Evolutionary conservation across 2,888 invertebrate genomes (phyloP).

Genomic region (Iphiclides podalirius): DNA sequence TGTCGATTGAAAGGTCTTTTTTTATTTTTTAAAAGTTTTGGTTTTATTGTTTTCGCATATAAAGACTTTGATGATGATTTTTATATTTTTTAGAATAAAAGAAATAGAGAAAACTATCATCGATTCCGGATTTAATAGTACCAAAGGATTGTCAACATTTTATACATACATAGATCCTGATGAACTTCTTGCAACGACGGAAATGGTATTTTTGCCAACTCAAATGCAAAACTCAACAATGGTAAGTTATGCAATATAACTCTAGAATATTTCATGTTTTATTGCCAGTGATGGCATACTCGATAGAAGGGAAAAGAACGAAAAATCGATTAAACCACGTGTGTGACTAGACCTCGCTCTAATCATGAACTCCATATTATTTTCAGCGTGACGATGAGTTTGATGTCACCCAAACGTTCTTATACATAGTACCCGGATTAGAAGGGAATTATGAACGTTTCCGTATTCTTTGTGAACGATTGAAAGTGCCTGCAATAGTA

Average conservation of each 20-base stretch:
- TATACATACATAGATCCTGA: slow-evolving; percentile 40
- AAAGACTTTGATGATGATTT: too few relatives aligned
- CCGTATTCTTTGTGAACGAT: slow-evolving; percentile 40
- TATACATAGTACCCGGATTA: slow-evolving; percentile 51
- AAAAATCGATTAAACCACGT: too few relatives aligned
- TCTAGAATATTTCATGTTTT: too few relatives aligned
- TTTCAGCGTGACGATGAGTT: slow-evolving; percentile 49
- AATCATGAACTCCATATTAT: too few relatives aligned
- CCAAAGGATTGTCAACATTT: slow-evolving; percentile 38
- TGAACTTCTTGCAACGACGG: slow-evolving; percentile 39
- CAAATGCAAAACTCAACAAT: background rate
- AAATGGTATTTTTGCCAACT: slow-evolving; percentile 37
- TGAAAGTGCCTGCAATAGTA: slow-evolving; percentile 46
- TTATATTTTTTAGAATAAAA: slow-evolving; percentile 28
- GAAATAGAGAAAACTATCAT: slow-evolving; percentile 29
- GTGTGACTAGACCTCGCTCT: too few relatives aligned
- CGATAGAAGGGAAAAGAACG: too few relatives aligned
- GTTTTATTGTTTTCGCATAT: too few relatives aligned
- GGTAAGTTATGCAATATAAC: too few relatives aligned
- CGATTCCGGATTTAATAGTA: slow-evolving; percentile 24
- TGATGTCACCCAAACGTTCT: slow-evolving; percentile 35
- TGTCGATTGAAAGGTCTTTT: slow-evolving; percentile 32
- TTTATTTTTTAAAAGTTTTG: too few relatives aligned
- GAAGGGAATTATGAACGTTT: slow-evolving; percentile 47
- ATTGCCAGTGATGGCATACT: too few relatives aligned